Evolutionary conservation across 1,140 invertebrate genomes (phyloP).

Genomic region (Coenobita brevimanus): DNA sequence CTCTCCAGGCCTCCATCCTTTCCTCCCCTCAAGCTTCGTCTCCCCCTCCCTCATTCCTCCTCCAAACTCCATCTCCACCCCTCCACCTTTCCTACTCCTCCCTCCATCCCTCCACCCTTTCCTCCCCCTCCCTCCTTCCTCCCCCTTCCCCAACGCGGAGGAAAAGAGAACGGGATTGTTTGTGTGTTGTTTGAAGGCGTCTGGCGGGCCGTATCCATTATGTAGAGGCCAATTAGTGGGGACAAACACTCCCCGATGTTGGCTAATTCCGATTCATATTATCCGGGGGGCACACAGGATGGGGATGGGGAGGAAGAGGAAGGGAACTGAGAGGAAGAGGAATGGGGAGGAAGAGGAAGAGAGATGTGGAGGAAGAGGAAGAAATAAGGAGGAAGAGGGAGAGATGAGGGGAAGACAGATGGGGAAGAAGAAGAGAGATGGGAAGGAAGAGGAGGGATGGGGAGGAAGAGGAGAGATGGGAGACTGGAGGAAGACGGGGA

Average conservation of each 20-base stretch:
- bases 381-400: too few relatives aligned
- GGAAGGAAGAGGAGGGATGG: too few relatives aligned
- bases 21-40: too few relatives aligned
- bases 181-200: constrained; percentile 6
- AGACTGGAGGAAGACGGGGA: too few relatives aligned
- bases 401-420: too few relatives aligned
- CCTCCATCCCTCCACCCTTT: not conserved
- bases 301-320: not conserved
- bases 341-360: not conserved
- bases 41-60: not conserved
- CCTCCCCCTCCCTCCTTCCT: not conserved
- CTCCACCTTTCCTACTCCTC: too few relatives aligned
- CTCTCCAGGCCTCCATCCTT: too few relatives aligned
- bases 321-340: not conserved
- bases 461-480: too few relatives aligned
- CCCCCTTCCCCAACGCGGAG: not conserved
- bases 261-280: constrained; percentile 41
- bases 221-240: constrained; percentile 32
- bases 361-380: not conserved
- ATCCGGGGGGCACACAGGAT: constrained; percentile 6
- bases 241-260: constrained; percentile 25
- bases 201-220: constrained; percentile 38
- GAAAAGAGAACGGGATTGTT: constrained; percentile 22
- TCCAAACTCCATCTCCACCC: too few relatives aligned
- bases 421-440: too few relatives aligned